Conservation (phyloP, 2,888 invertebrate species). For the Machimus rusticus region DNA sequence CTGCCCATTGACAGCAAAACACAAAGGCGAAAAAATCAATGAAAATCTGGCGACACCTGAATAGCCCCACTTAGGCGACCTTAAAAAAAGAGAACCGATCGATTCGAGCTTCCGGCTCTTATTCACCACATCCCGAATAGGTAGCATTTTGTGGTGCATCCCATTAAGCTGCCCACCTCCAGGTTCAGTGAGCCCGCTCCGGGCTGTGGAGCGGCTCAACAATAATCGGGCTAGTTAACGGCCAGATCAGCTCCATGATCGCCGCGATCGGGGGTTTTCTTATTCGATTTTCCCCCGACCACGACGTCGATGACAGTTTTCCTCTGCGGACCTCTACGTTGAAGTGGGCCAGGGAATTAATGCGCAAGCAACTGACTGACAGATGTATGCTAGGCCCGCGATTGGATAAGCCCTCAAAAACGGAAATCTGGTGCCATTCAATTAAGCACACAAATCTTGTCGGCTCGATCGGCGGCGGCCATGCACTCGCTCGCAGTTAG, state of each 20-base stretch:
- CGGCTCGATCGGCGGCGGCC: not conserved
- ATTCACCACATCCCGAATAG: slow-evolving; percentile 9
- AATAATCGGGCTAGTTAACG: slow-evolving; percentile 16
- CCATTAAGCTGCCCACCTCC: slow-evolving; percentile 30
- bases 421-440: slow-evolving; percentile 35
- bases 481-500: not conserved
- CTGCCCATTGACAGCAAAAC: slow-evolving; percentile 8
- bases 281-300: not conserved
- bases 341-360: not conserved
- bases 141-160: slow-evolving; percentile 14
- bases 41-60: slow-evolving; percentile 13
- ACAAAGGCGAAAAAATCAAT: not conserved
- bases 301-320: not conserved
- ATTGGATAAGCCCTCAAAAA: not conserved
- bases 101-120: slow-evolving; percentile 22
- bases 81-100: not conserved
- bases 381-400: slow-evolving; percentile 16
- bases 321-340: not conserved
- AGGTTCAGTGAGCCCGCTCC: not conserved
- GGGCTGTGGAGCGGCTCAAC: not conserved
- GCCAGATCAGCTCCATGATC: not conserved
- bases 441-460: slow-evolving; percentile 15
- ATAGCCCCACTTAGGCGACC: not conserved
- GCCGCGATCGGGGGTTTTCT: not conserved
- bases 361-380: slow-evolving; percentile 5